Base-by-base conservation (phyloP, 2,113 vertebrate genomes). In the Dicentrarchus labrax region DNA sequence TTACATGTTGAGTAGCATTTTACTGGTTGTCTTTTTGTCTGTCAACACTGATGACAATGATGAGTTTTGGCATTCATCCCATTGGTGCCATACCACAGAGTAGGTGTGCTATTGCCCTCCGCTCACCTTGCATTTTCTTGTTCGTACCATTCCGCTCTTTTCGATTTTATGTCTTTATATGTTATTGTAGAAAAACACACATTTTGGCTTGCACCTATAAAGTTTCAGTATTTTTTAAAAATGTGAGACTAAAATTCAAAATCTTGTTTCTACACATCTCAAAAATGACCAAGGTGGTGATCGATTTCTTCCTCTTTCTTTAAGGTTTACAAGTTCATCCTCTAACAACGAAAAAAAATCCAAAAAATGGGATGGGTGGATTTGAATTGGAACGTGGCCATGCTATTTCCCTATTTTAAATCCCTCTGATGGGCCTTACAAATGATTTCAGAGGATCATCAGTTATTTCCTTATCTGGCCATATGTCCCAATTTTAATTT, bases 1-100 rank as follows among this genome's bases (percentile, higher is more conserved):
- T 78, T 89, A 79, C 21, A n/a, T 62, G 83, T 80, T 81, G 21
- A 77, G 88, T 92, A 92, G 89, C 92, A 76, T 93, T 88, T 88
- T 72, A 68, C 75, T 81, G 86, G 83, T 79, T 71, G 59, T 86
- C 24, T 89, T 59, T 85, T 84, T 82, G 56, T 85, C 56, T 78
- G 60, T 86, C 24, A 65, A 67, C 83, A 86, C 68, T 78, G 83
- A 85, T 51, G 62, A 66, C 74, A 71, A 30, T 30, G 30, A 30
- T 30, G 30, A n/a, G 56, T 85, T 83, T 47, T 59, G 59, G 22
- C 61, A 39, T 39, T 83, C 75, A 68, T 83, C 69, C 77, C 22
- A n/a, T 68, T 22, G 30, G 78, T 66, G 65, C 78, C 80, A 71
- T 41, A 41, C 82, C 71, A 80, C 83, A 62, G 78, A 66, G 51